Conservation (phyloP, 2,113 vertebrate genomes). For the Menidia beryllina region DNA sequence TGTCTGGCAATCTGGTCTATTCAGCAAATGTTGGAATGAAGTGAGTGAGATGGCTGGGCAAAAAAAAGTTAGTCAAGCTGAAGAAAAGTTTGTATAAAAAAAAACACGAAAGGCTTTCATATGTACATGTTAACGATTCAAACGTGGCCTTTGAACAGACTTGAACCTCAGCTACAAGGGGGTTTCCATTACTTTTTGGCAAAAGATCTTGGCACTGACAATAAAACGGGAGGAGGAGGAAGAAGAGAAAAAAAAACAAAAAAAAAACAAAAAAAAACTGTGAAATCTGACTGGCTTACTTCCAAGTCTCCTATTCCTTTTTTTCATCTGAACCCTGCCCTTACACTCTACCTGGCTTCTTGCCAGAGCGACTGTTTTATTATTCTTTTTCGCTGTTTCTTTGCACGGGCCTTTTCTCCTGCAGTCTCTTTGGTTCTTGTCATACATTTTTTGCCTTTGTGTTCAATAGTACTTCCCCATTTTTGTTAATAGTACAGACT, state of each 20-base stretch:
- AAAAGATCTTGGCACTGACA: slow-evolving; percentile 75
- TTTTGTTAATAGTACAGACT: slow-evolving; percentile 21
- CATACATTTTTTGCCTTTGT: slow-evolving; percentile 24
- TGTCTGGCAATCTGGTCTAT: slow-evolving; percentile 24
- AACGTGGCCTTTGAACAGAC: slow-evolving; percentile 49
- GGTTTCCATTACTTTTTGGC: slow-evolving; percentile 80
- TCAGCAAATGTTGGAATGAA: slow-evolving; percentile 1
- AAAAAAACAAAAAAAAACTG: slow-evolving; percentile 59
- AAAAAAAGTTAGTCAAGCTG: slow-evolving; percentile 4
- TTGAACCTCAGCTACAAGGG: slow-evolving; percentile 58
- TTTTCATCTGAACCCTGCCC: slow-evolving; percentile 77
- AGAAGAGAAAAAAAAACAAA: slow-evolving; percentile 17
- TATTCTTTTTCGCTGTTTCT: slow-evolving; percentile 62
- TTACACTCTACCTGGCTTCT: slow-evolving; percentile 69
- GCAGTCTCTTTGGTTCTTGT: slow-evolving; percentile 52
- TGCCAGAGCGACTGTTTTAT: slow-evolving; percentile 75
- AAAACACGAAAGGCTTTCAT: slow-evolving; percentile 1
- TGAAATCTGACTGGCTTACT: slow-evolving; percentile 75
- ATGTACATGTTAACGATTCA: slow-evolving; percentile 36
- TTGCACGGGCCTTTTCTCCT: slow-evolving; percentile 39
- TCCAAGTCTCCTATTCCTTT: slow-evolving; percentile 77
- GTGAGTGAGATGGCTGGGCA: not conserved
- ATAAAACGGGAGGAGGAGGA: slow-evolving; percentile 59
- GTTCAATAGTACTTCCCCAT: slow-evolving; percentile 30
- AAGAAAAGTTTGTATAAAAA: slow-evolving; percentile 4